A percentile compares a stretch with the other conserved stretches of the same genome.
Evolutionary conservation across 2,113 vertebrate species (phyloP).

Genomic region (Naja naja): DNA sequence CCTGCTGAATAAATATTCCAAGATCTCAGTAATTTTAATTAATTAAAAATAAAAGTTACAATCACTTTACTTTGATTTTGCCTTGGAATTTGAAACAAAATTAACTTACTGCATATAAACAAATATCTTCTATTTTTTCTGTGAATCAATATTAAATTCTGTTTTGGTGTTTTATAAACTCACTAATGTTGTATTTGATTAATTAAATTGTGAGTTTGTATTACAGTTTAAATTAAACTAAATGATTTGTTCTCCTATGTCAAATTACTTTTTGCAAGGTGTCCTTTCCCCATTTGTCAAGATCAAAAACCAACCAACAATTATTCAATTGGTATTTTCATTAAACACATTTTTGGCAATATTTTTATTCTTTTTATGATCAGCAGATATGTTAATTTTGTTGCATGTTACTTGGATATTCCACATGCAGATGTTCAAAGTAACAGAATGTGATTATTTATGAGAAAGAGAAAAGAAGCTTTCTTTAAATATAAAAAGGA

Average conservation of each 20-base stretch:
- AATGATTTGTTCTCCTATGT: neutral
- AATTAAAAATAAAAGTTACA: constrained; percentile 19
- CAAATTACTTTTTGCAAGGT: neutral
- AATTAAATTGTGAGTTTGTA: constrained; percentile 43
- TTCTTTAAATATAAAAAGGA: neutral
- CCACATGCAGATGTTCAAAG: neutral
- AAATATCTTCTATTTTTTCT: constrained; percentile 19
- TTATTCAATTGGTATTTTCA: neutral
- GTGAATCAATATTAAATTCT: constrained; percentile 44
- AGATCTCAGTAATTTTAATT: neutral
- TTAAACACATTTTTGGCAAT: neutral
- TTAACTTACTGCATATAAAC: constrained; percentile 27
- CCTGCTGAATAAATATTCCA: neutral
- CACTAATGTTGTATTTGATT: constrained; percentile 39
- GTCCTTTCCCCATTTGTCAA: constrained; percentile 1
- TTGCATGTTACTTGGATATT: neutral
- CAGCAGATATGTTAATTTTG: neutral
- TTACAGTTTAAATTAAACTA: constrained; percentile 36
- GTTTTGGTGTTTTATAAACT: constrained; percentile 4
- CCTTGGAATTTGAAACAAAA: constrained; percentile 36
- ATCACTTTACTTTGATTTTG: constrained; percentile 34
- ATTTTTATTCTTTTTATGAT: neutral
- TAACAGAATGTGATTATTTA: neutral
- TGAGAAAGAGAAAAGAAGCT: neutral
- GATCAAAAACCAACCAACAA: neutral